These are phyloP conservation scores for Adineta ricciae DNA, from an alignment of 2,888 invertebrate genomes.

Conservation along the genomic window DNA sequence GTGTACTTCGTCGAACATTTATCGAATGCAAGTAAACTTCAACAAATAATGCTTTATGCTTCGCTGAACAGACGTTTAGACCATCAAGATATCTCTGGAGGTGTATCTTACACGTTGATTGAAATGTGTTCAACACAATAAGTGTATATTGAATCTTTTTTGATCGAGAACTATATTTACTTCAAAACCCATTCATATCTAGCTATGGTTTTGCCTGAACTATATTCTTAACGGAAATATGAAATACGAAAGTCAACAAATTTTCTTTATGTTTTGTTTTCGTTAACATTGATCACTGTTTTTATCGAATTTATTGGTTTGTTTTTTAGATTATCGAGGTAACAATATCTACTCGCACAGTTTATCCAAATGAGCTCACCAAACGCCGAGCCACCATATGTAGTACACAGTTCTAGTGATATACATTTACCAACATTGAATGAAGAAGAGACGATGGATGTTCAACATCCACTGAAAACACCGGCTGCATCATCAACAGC, in stretches of 20 bases:
- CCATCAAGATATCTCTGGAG: neutral
- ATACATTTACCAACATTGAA: neutral
- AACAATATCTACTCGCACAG: too few species aligned
- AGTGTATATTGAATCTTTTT: neutral
- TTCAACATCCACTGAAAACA: neutral
- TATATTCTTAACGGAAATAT: too few species aligned
- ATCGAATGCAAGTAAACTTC: neutral
- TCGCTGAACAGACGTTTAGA: neutral
- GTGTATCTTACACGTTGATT: neutral
- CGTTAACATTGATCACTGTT: neutral
- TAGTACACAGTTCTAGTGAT: neutral
- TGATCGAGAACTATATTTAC: too few species aligned
- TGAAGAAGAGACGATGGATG: neutral
- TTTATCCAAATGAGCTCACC: neutral
- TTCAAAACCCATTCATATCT: too few species aligned
- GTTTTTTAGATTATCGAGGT: neutral
- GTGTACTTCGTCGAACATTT: neutral
- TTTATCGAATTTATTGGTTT: neutral
- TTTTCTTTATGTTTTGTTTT: neutral
- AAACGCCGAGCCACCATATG: neutral
- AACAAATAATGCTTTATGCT: neutral
- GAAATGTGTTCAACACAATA: neutral
- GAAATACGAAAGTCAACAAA: too few species aligned
- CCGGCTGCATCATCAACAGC: neutral
- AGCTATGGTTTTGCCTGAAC: too few species aligned